Evolutionary conservation across 2,113 vertebrate genomes (phyloP), one percentile per base, ranked within the genome.

Genomic region (Pyrgilauda ruficollis): DNA sequence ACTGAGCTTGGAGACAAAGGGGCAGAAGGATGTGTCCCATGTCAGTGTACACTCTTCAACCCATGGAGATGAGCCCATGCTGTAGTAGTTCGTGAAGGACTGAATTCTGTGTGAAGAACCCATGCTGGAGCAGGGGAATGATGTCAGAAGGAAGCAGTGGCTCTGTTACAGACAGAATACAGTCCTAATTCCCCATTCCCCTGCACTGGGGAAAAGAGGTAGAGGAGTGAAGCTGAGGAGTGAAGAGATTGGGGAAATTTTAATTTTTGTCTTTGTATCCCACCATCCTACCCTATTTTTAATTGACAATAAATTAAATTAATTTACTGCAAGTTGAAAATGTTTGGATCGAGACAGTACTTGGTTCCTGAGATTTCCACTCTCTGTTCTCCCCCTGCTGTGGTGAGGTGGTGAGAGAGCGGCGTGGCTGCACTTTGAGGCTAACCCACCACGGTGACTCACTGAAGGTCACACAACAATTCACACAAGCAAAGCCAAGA

Each of bases 341-440:
- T 28, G 8, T 49, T 76, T 49, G 21, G 31, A 12, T 10, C 0
- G 1, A 63, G 27, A 21, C 4, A 22, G 24, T 12, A 21, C 17
- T 2, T 14, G 23, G 3, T 9, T 8, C 20, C 20, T 4, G 21
- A 87, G 2, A 4, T 46, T 46, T 46, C 26, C 5, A 7, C 6
- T 20, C n/a, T 20, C 1, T 28, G 23, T 20, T 41, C 27, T 63
- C 5, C 8, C 14, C 1, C 2, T 13, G 31, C 24, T 1, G 4
- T 0, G 0, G 5, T 9, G 37, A 8, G 2, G 11, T 21, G 14
- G 12, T 5, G 27, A 21, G 53, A 30, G 30, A 14, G 13, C 1
- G 0, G 16, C 1, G 0, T 11, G n/a, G 31, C 49, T 35, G 18
- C 0, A 0, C 31, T 4, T 13, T 6, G 4, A 7, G 41, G 33